Conservation (phyloP, 2,113 vertebrate species). For the Chauna torquata region DNA sequence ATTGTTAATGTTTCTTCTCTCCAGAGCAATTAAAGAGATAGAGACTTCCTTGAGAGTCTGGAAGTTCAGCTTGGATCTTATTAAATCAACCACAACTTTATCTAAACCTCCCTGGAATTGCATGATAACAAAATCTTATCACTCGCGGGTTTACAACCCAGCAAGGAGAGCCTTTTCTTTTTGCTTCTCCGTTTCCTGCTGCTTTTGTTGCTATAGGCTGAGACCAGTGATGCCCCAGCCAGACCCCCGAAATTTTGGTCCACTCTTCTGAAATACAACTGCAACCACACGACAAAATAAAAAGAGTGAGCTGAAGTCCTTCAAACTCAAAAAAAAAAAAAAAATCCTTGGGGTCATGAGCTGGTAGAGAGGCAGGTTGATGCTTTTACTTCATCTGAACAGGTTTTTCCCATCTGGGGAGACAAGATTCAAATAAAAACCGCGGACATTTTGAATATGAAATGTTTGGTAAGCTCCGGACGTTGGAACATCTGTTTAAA, state of each 20-base stretch:
- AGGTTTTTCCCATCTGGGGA: conserved; percentile 18
- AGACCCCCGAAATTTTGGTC: neutral
- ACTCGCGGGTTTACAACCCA: neutral
- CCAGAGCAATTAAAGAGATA: neutral
- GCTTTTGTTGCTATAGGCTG: neutral
- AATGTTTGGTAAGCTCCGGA: conserved; percentile 32
- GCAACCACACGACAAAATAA: fast-evolving
- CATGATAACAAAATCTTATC: neutral
- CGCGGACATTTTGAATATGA: neutral
- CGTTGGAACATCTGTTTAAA: neutral
- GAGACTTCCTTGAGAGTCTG: neutral
- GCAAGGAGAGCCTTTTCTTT: neutral
- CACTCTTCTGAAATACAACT: neutral
- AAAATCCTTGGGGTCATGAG: neutral
- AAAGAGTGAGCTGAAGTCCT: neutral
- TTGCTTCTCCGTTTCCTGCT: neutral
- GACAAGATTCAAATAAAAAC: neutral
- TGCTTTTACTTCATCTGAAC: conserved; percentile 10
- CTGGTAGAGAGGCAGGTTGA: neutral
- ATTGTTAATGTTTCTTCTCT: neutral
- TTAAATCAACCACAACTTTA: neutral
- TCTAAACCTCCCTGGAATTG: conserved; percentile 18
- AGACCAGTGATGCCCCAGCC: neutral
- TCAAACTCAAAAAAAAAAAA: neutral
- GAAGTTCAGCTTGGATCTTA: neutral